Conservation (phyloP, 2,113 vertebrate species). For the Apodemus sylvaticus region DNA sequence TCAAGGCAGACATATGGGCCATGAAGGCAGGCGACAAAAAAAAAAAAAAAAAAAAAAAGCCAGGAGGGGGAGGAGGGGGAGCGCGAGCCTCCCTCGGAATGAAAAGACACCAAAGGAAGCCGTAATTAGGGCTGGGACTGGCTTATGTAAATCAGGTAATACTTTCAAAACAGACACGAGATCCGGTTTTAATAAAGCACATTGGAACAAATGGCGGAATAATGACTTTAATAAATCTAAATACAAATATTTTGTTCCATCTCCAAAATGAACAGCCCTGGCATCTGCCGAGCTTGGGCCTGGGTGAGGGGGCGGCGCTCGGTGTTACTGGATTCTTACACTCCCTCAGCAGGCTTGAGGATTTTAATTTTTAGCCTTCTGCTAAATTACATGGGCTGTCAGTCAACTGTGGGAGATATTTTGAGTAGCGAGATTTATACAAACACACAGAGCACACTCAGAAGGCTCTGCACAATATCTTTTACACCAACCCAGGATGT, state of each 20-base stretch:
- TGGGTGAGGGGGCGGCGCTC: constrained; percentile 58
- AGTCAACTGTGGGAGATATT: constrained; percentile 81
- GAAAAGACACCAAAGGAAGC: constrained; percentile 69
- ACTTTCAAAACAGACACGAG: constrained; percentile 82
- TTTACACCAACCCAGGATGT: constrained; percentile 68
- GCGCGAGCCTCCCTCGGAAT: constrained; percentile 72
- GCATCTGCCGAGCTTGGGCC: constrained; percentile 55
- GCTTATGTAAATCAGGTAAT: constrained; percentile 78
- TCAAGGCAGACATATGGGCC: constrained; percentile 83
- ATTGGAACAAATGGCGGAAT: constrained; percentile 81
- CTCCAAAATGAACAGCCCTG: constrained; percentile 60
- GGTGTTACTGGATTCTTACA: neutral
- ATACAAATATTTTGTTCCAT: constrained; percentile 74
- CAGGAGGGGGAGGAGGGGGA: constrained; percentile 55
- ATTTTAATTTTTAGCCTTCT: constrained; percentile 76
- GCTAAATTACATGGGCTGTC: constrained; percentile 82
- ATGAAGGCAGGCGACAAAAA: constrained; percentile 76
- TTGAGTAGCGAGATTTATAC: constrained; percentile 81
- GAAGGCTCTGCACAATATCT: constrained; percentile 74
- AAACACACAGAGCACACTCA: constrained; percentile 79
- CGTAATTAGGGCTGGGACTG: constrained; percentile 60
- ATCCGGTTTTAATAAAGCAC: constrained; percentile 80
- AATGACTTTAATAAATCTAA: constrained; percentile 84
- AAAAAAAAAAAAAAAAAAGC: neutral
- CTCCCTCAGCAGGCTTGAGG: constrained; percentile 72